phyloP scores from a whole-genome alignment of 2,113 vertebrate species.

The Cercopithecus mona region DNA sequence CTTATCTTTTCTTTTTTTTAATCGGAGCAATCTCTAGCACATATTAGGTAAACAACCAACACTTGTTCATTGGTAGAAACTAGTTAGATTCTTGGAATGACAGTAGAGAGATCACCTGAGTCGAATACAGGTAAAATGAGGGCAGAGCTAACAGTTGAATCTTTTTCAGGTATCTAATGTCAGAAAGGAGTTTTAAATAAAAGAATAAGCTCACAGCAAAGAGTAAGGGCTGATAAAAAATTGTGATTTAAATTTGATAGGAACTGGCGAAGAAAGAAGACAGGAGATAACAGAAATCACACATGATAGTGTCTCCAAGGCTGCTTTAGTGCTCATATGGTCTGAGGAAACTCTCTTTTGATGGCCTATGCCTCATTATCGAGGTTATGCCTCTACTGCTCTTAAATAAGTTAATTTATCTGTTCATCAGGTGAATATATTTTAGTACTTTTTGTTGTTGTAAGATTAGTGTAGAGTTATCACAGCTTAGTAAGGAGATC shows the following conservation, averaged over 20 bases:
- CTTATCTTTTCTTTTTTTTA: background rate
- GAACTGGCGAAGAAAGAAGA: background rate
- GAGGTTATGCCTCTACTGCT: background rate
- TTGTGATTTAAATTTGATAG: background rate
- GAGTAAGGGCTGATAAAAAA: background rate
- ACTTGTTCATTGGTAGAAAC: background rate
- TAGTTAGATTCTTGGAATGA: background rate
- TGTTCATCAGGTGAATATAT: background rate
- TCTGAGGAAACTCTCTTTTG: background rate
- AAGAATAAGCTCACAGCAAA: background rate
- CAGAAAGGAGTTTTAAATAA: background rate
- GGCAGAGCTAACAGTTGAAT: background rate
- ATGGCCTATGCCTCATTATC: background rate
- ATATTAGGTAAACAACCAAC: background rate
- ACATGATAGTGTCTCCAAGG: background rate
- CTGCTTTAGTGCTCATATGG: background rate
- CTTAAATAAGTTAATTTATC: background rate
- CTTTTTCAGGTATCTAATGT: background rate
- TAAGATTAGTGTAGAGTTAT: background rate
- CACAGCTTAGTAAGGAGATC: background rate
- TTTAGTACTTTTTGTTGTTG: background rate
- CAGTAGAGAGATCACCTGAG: background rate
- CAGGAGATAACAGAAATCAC: background rate
- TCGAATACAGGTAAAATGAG: background rate
- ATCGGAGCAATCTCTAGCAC: background rate